A percentile compares a stretch with the other conserved stretches of the same genome.
These are phyloP conservation scores for Neogobius melanostomus DNA, from an alignment of 2,113 vertebrate species.

Conservation along the genomic window DNA sequence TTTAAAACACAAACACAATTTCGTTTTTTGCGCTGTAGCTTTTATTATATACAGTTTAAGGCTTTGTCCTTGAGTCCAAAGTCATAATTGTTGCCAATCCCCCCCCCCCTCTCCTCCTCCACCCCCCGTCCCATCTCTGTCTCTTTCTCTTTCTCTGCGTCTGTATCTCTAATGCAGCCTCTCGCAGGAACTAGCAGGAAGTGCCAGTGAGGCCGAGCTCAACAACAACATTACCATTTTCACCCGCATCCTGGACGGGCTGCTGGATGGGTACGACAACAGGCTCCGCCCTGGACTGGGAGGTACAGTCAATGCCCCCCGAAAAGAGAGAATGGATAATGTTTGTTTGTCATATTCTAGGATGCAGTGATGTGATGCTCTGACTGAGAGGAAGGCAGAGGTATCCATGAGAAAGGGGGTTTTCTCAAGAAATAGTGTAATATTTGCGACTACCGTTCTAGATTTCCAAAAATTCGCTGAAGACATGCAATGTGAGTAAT, in stretches of 20 bases:
- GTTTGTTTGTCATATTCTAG: not conserved
- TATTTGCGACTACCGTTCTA: too few relatives aligned
- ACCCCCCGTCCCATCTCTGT: not conserved
- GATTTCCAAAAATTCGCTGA: too few relatives aligned
- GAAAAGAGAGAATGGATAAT: not conserved
- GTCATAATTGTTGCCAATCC: not conserved
- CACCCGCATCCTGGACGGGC: conserved; percentile 91
- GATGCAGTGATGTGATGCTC: not conserved
- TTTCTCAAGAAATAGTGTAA: too few relatives aligned
- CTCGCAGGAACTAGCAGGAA: conserved; percentile 83
- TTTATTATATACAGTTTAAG: conserved; percentile 6
- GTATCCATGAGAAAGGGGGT: too few relatives aligned
- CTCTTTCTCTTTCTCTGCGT: not conserved
- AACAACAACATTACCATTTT: conserved; percentile 97
- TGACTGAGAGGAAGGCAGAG: not conserved
- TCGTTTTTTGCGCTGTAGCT: not conserved
- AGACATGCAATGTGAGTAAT: too few relatives aligned
- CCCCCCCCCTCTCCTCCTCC: not conserved
- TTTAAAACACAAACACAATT: conserved; percentile 4
- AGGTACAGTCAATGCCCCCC: conserved; percentile 71
- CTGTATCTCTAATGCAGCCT: conserved; percentile 71
- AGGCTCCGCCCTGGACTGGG: conserved; percentile 92
- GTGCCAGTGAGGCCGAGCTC: conserved; percentile 81
- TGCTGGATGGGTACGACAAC: conserved; percentile 96
- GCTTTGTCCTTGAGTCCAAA: conserved; percentile 3